Percentiles rank a stretch among this genome's conserved stretches.
Conservation (phyloP, 2,113 vertebrate genomes). For the Gorsachius goisagi region DNA sequence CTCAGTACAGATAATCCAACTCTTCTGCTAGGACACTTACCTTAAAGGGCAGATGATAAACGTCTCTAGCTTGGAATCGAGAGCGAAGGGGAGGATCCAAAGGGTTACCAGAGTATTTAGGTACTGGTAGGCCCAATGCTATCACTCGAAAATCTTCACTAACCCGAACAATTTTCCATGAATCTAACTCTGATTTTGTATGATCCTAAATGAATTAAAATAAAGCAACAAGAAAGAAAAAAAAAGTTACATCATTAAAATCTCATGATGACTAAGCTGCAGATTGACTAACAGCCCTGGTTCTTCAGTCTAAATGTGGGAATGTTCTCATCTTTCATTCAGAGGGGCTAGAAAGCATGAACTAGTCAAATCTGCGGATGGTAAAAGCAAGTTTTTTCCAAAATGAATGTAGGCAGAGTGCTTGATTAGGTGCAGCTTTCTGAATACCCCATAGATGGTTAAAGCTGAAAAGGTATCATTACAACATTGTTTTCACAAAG, state of each 20-base stretch:
- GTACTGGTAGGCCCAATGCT: conserved; percentile 93
- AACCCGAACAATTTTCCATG: conserved; percentile 94
- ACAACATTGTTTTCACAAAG: neutral
- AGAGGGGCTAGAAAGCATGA: neutral
- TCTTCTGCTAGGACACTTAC: conserved; percentile 58
- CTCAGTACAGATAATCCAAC: neutral
- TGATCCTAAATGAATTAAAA: conserved; percentile 81
- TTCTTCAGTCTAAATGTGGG: neutral
- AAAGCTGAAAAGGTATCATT: neutral
- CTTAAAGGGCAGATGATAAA: conserved; percentile 95
- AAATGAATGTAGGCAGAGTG: neutral
- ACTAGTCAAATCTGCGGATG: neutral
- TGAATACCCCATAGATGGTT: neutral
- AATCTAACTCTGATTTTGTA: conserved; percentile 87
- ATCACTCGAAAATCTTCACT: conserved; percentile 98
- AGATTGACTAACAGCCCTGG: neutral
- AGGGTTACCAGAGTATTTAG: conserved; percentile 91
- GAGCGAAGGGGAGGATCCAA: conserved; percentile 96
- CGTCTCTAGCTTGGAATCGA: conserved; percentile 94
- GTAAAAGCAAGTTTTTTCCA: neutral
- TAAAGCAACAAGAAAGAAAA: neutral
- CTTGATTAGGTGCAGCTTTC: neutral
- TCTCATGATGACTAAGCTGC: neutral
- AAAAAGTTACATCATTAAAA: neutral
- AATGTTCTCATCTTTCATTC: neutral